Evolutionary conservation across 2,888 invertebrate species (phyloP).

Genomic region (Sympetrum striolatum): DNA sequence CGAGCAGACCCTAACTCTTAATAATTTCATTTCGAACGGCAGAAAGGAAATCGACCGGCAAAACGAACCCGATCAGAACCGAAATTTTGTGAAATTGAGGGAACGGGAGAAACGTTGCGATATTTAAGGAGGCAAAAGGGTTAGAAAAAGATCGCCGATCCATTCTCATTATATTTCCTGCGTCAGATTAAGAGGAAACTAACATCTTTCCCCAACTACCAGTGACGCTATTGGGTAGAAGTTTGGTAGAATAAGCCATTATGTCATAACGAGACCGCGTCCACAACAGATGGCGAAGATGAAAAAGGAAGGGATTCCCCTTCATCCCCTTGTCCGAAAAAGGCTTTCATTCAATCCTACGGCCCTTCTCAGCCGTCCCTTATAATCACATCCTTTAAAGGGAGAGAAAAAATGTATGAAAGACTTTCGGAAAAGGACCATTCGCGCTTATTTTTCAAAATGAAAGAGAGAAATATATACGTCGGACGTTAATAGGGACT

Average conservation of each 20-base stretch:
- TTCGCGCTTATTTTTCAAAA: neutral
- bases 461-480: neutral
- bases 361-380: neutral
- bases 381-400: neutral
- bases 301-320: slow-evolving; percentile 21
- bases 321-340: slow-evolving; percentile 18
- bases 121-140: neutral
- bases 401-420: neutral
- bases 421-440: neutral
- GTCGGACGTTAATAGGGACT: neutral
- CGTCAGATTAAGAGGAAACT: slow-evolving; percentile 31
- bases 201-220: slow-evolving; percentile 19
- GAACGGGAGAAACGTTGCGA: slow-evolving; percentile 6
- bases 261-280: slow-evolving; percentile 34
- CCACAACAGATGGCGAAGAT: slow-evolving; percentile 23
- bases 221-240: slow-evolving; percentile 4
- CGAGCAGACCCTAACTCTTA: neutral
- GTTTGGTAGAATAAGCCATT: slow-evolving; percentile 17
- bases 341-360: neutral
- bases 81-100: neutral
- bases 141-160: neutral
- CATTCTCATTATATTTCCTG: neutral
- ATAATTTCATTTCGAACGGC: neutral
- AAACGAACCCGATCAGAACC: neutral
- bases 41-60: neutral